phyloP scores from a whole-genome alignment of 2,888 invertebrate genomes.

The Agapostemon virescens region DNA sequence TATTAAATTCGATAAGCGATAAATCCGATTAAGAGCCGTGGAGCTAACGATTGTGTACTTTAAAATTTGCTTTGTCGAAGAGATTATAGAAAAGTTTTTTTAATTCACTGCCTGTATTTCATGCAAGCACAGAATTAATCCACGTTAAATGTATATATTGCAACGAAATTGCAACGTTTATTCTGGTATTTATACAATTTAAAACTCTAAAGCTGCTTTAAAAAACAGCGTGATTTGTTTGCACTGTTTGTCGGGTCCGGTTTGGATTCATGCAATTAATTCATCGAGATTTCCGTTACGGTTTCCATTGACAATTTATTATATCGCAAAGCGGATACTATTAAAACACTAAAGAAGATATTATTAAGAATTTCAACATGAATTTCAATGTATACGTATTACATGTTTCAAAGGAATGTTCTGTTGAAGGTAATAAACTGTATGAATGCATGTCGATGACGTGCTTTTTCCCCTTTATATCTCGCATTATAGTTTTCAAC shows the following conservation, averaged over 20 bases:
- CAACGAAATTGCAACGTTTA: not conserved
- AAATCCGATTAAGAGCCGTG: not conserved
- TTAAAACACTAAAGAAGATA: not conserved
- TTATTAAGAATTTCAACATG: not conserved
- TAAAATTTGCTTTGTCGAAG: not conserved
- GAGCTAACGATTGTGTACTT: not conserved
- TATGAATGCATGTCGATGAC: not conserved
- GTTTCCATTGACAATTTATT: not conserved
- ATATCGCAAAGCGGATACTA: not conserved
- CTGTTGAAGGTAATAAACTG: not conserved
- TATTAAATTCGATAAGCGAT: not conserved
- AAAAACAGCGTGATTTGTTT: slow-evolving; percentile 34
- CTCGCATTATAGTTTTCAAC: too few species aligned
- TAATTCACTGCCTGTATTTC: not conserved
- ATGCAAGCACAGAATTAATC: not conserved
- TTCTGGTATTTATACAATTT: slow-evolving; percentile 17
- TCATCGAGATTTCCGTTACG: slow-evolving; percentile 14
- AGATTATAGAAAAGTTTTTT: not conserved
- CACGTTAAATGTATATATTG: not conserved
- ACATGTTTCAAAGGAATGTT: not conserved
- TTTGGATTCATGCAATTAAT: slow-evolving; percentile 42
- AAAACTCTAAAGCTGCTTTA: slow-evolving; percentile 17
- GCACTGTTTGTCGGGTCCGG: slow-evolving; percentile 1
- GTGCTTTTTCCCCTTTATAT: too few species aligned
- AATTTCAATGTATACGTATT: not conserved